Percentiles rank a stretch among this genome's conserved stretches.
phyloP scores from a whole-genome alignment of 2,888 invertebrate genomes.

The Hedychridium roseum region DNA sequence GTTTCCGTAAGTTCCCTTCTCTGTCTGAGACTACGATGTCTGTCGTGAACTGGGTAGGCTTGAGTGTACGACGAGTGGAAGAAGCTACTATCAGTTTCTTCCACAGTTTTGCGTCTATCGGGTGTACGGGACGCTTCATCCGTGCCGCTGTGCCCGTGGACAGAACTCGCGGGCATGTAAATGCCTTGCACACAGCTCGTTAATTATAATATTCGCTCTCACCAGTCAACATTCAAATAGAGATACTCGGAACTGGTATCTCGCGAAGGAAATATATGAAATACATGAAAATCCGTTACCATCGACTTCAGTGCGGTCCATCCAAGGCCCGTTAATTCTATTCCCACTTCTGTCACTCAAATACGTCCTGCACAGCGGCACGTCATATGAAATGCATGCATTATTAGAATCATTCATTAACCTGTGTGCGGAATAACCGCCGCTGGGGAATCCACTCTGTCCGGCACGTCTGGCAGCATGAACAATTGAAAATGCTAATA shows the following conservation, averaged over 20 bases:
- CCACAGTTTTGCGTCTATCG: slow-evolving; percentile 39
- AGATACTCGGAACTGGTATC: too few relatives aligned
- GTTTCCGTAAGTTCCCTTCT: slow-evolving; percentile 52
- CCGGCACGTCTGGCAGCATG: slow-evolving; percentile 65
- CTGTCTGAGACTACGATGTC: slow-evolving; percentile 54
- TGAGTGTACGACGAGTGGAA: slow-evolving; percentile 42
- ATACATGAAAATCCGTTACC: slow-evolving; percentile 36
- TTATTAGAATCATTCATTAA: slow-evolving; percentile 62
- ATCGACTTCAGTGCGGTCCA: slow-evolving; percentile 31
- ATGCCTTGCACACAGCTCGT: slow-evolving; percentile 24
- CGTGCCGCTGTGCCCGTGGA: slow-evolving; percentile 48
- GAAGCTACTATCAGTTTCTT: slow-evolving; percentile 39
- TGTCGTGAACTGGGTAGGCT: slow-evolving; percentile 55
- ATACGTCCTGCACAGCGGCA: slow-evolving; percentile 48
- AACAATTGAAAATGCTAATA: slow-evolving; percentile 31
- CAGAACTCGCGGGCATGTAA: slow-evolving; percentile 45
- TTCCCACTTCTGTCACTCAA: slow-evolving; percentile 40
- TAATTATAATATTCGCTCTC: too few relatives aligned
- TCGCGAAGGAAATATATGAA: too few relatives aligned
- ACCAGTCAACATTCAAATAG: not conserved
- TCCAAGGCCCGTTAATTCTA: slow-evolving; percentile 43
- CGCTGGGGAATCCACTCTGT: slow-evolving; percentile 64
- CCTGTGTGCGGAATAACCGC: slow-evolving; percentile 66
- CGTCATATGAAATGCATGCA: slow-evolving; percentile 51
- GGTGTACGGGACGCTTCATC: slow-evolving; percentile 37